Base-by-base conservation (phyloP, 2,888 invertebrate genomes). In the Tethea ocularis region DNA sequence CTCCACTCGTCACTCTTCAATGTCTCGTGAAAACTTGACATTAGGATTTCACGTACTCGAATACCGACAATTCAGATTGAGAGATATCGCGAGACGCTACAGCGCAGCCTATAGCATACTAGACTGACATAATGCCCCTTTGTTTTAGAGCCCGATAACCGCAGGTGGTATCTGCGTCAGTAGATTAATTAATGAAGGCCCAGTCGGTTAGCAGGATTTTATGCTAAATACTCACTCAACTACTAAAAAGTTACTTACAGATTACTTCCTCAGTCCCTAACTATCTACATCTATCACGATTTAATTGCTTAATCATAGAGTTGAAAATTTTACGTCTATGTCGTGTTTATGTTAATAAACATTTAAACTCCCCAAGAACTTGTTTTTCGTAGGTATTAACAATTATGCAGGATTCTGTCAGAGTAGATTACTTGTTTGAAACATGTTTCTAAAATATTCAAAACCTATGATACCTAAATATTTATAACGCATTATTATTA, bases 1-100 rank as follows among this genome's bases (percentile, higher is more conserved):
- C 81, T 77, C 76, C 76, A 77, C 85, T 85, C 87, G 79, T 88
- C 89, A 87, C 84, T 84, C 83, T 81, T 86, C 84, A 84, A 72
- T 78, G 79, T 82, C 83, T 81, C 77, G 75, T 76, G 75, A 77
- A 78, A 76, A 76, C 72, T 78, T 86, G 84, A 86, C 87, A 78
- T 82, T 71, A 79, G 78, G 78, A 78, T 51, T 61, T 62, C 58
- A 61, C 60, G 61, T 56, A 61, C 59, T 61, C 54, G 56, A 17
- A 53, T 29, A 11, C 24, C 26, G 52, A 53, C 54, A 13, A 15
- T 33, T 26, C 67, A 75, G 78, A 79, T 79, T 66, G 58, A 66
- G 46, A 71, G 78, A 76, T 77, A 75, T 65, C 66, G 69, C 68
- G 54, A 15, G 22, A 20, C 33, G n/a, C 59, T 66, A 65, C 62